phyloP scores from a whole-genome alignment of 1,140 invertebrate genomes.

The Eubasilissa regina region DNA sequence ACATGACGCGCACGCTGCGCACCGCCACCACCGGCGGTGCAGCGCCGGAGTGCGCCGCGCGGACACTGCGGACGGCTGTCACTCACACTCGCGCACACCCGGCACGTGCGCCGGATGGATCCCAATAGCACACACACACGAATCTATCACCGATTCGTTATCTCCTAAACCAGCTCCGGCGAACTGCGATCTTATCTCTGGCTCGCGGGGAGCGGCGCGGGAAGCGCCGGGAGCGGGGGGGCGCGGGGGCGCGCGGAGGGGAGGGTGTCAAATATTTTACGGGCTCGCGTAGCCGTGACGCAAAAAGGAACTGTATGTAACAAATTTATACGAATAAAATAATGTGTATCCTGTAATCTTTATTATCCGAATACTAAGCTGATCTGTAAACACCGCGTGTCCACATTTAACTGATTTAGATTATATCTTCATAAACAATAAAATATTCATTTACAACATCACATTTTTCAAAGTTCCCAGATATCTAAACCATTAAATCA shows the following conservation, averaged over 20 bases:
- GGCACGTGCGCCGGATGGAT: neutral
- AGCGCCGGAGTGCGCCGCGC: no score
- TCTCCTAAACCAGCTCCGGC: constrained; percentile 31
- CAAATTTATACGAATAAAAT: no score
- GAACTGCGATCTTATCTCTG: constrained; percentile 25
- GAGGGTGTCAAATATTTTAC: constrained; percentile 12
- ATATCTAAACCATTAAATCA: no score
- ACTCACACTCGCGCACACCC: neutral
- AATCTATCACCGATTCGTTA: constrained; percentile 39
- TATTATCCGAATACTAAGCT: no score
- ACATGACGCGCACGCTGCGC: no score
- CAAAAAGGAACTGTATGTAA: neutral
- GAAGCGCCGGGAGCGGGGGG: neutral
- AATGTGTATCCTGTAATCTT: no score
- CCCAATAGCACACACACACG: neutral
- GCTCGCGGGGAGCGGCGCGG: neutral
- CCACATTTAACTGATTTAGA: no score
- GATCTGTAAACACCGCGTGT: no score
- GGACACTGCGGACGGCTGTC: neutral
- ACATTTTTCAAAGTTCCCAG: no score
- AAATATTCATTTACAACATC: no score
- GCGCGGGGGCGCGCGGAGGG: neutral
- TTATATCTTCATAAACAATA: no score
- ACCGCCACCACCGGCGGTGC: no score
- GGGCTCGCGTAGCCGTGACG: constrained; percentile 1